Evolutionary conservation across 1,140 invertebrate genomes (phyloP).

Genomic region (Propsilocerus akamusi): DNA sequence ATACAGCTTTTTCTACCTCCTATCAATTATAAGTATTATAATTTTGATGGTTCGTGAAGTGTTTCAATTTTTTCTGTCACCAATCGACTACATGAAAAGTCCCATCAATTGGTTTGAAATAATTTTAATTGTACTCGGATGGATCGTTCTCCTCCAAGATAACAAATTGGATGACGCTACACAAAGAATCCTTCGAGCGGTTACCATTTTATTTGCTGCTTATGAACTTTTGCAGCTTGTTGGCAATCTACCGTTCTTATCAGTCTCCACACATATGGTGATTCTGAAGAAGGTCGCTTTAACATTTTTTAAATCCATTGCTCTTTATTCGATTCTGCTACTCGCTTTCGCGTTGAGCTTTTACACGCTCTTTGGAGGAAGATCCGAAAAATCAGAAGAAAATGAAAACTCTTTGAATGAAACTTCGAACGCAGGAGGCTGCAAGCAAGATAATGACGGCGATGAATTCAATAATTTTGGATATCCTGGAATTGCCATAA

Average conservation of each 20-base stretch:
- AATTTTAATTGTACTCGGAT: constrained; percentile 35
- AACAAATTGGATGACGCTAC: constrained; percentile 25
- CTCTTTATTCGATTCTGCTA: constrained; percentile 60
- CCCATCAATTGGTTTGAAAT: constrained; percentile 54
- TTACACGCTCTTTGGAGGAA: constrained; percentile 42
- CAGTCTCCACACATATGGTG: constrained; percentile 53
- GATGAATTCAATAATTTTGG: constrained; percentile 35
- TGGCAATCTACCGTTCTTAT: constrained; percentile 45
- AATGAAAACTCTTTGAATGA: too few relatives aligned
- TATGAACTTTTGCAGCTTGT: constrained; percentile 54
- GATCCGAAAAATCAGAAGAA: constrained; percentile 7
- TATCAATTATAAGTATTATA: constrained; percentile 29
- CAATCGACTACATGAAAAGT: constrained; percentile 38
- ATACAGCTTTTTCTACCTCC: constrained; percentile 15
- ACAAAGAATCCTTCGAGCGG: constrained; percentile 35
- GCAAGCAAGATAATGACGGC: constrained; percentile 11
- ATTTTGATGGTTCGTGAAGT: constrained; percentile 41
- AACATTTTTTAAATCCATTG: constrained; percentile 58
- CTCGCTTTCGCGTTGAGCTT: constrained; percentile 64
- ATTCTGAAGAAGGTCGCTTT: constrained; percentile 58
- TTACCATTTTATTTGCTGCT: constrained; percentile 47
- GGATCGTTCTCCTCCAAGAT: constrained; percentile 31
- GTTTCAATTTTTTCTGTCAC: constrained; percentile 45
- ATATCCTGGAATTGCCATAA: constrained; percentile 41
- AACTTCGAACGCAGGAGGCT: neutral